Percentiles rank a stretch among this genome's conserved stretches.
Conservation (phyloP, 1,140 invertebrate genomes). For the Rhopalosiphum padi region DNA sequence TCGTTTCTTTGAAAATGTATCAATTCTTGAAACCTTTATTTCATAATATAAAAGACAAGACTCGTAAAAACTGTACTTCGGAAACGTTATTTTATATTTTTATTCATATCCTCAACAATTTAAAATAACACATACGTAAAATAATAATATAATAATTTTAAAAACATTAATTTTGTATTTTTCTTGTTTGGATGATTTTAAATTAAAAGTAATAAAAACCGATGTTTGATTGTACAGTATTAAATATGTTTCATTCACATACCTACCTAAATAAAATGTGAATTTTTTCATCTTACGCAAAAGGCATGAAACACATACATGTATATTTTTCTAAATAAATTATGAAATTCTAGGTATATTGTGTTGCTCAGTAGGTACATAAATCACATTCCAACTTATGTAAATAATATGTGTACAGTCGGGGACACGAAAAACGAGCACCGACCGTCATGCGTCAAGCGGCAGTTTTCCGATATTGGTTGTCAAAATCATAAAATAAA, state of each 20-base stretch:
- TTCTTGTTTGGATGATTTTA: background rate
- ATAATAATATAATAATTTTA: background rate
- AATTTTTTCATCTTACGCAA: background rate
- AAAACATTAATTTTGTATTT: background rate
- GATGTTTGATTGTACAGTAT: background rate
- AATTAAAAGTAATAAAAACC: background rate
- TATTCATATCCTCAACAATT: background rate
- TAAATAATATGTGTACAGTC: background rate
- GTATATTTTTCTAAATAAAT: background rate
- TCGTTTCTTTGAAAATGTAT: background rate
- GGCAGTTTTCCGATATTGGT: too few species aligned
- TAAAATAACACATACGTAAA: background rate
- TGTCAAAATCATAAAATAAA: too few species aligned
- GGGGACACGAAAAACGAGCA: too few species aligned
- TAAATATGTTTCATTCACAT: background rate
- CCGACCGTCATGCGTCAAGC: too few species aligned
- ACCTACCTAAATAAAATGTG: background rate
- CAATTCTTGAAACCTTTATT: background rate
- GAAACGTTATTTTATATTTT: background rate
- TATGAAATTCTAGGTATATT: background rate
- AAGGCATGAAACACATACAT: background rate
- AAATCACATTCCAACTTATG: background rate
- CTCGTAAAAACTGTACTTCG: background rate
- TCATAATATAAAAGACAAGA: background rate
- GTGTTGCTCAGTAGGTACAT: background rate